Evolutionary conservation across 2,888 invertebrate genomes (phyloP), one percentile per base, ranked within the genome.

Genomic region (Brachylomia viminalis): DNA sequence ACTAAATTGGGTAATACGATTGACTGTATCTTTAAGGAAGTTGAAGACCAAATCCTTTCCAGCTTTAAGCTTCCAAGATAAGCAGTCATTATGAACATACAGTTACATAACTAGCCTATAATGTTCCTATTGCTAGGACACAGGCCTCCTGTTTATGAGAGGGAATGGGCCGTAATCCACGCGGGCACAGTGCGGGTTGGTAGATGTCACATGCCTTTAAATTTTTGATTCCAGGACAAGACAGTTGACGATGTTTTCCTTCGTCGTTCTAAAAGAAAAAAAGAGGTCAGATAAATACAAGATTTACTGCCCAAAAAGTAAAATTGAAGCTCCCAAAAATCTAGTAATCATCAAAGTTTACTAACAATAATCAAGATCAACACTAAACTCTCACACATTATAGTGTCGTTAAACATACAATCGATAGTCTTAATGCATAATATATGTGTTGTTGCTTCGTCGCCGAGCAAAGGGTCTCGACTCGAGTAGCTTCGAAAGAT

Each of bases 361-460:
- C 13, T 20, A 49, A 66, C 47, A 61, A 68, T 58, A 68, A 65
- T 27, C 6, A 61, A 67, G 30, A 52, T 68, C 54, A 47, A 3
- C 54, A 33, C 47, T 42, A 59, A 30, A 71, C 56, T 56, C 23
- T 33, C 38, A 77, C 54, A 72, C 59, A 49, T 45, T 30, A 61
- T 85, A 84, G 85, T 81, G 86, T 75, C 84, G 86, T 79, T 64
- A 45, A 64, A 33, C 59, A 83, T 76, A 72, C 90, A 93, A 93
- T 94, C 94, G 93, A 95, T 95, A 94, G 92, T 94, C 77, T 94
- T 94, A 90, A 94, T 95, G 94, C 94, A 95, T 95, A 94, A 94
- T 93, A 92, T 89, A 93, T 90, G 87, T 90, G 89, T 82, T 88
- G 86, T 88, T 87, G 72, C 76, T 86, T 79, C 72, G 78, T 81